phyloP scores from a whole-genome alignment of 2,888 invertebrate species.

The Aporophyla lueneburgensis region DNA sequence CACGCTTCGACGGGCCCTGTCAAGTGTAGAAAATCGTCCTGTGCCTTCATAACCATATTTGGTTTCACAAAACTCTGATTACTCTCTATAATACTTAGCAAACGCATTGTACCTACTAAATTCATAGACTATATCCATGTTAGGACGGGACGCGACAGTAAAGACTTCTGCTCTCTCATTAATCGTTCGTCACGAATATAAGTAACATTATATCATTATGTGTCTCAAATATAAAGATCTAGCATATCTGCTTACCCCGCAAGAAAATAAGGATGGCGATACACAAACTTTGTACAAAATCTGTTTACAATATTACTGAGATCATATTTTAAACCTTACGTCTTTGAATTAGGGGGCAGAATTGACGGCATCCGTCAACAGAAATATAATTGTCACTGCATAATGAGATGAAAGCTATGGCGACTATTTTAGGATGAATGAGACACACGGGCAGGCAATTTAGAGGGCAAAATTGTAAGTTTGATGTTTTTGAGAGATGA shows the following conservation, averaged over 20 bases:
- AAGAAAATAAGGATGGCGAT: constrained; percentile 51
- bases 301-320: constrained; percentile 58
- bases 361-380: constrained; percentile 84
- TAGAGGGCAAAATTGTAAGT: background rate
- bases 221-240: constrained; percentile 44
- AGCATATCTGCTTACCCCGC: constrained; percentile 50
- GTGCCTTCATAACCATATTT: background rate
- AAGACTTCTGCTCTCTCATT: constrained; percentile 28
- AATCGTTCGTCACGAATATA: constrained; percentile 21
- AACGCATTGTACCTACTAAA: background rate
- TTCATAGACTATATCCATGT: background rate
- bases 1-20: background rate
- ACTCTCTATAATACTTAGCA: background rate
- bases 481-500: background rate
- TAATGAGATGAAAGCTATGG: constrained; percentile 89
- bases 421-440: constrained; percentile 80
- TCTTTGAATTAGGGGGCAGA: constrained; percentile 77
- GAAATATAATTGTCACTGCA: constrained; percentile 83
- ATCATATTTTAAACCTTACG: constrained; percentile 78
- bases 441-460: constrained; percentile 69
- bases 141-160: background rate
- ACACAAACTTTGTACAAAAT: constrained; percentile 61
- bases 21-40: background rate
- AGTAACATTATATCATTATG: constrained; percentile 45
- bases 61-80: constrained; percentile 4